A percentile compares a stretch with the other conserved stretches of the same genome.
Evolutionary conservation across 2,888 invertebrate genomes (phyloP).

Genomic region (Agrotis clavis): DNA sequence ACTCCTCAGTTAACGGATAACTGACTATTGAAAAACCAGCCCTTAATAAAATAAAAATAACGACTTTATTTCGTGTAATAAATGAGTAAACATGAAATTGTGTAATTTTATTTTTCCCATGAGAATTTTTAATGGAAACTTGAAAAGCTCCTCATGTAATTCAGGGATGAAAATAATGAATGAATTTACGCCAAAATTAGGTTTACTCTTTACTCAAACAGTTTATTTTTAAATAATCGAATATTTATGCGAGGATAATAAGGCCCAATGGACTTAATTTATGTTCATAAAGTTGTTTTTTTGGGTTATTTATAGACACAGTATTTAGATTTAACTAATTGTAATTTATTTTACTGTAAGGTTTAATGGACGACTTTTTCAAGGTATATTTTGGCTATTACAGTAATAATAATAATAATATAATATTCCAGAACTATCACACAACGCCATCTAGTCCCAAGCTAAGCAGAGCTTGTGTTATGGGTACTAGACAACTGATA

Average conservation of each 20-base stretch:
- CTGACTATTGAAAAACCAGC: no score
- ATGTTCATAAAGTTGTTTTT: not conserved
- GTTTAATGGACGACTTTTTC: not conserved
- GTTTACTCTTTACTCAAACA: slow-evolving; percentile 3
- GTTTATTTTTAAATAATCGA: slow-evolving; percentile 20
- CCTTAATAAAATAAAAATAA: slow-evolving; percentile 4
- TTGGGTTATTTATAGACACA: not conserved
- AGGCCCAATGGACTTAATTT: slow-evolving; percentile 5
- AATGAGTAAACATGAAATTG: slow-evolving; percentile 5
- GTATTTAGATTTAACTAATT: not conserved
- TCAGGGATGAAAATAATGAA: slow-evolving; percentile 7
- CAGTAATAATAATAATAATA: no score
- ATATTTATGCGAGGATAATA: not conserved
- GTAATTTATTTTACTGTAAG: not conserved
- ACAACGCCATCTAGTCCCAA: no score
- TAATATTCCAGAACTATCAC: no score
- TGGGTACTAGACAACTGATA: no score
- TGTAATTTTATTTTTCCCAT: slow-evolving; percentile 14
- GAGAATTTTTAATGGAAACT: slow-evolving; percentile 19
- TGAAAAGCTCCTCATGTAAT: slow-evolving; percentile 1
- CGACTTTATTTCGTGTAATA: slow-evolving; percentile 9
- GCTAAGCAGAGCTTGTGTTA: no score
- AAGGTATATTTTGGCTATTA: not conserved
- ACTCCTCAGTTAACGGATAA: no score
- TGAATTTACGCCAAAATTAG: slow-evolving; percentile 12